These are phyloP conservation scores for Dreissena rostriformis DNA, from an alignment of 1,140 invertebrate genomes.

Conservation along the genomic window DNA sequence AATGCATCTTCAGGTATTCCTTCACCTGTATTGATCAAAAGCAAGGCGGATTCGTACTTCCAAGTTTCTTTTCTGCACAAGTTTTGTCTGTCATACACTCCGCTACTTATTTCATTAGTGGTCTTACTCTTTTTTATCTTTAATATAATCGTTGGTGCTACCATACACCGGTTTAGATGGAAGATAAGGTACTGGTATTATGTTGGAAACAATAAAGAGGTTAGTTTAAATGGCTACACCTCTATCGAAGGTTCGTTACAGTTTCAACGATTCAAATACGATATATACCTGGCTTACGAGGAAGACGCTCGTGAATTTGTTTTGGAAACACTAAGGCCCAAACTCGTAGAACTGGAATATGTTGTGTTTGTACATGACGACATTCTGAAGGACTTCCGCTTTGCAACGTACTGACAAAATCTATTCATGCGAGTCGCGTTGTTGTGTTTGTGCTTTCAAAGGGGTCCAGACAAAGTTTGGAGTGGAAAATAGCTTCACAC, in stretches of 20 bases:
- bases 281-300: not conserved
- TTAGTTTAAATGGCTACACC: not conserved
- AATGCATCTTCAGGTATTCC: not conserved
- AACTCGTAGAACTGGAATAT: not conserved
- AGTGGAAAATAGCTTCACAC: not conserved
- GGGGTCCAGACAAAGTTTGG: not conserved
- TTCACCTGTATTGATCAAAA: not conserved
- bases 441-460: slow-evolving; percentile 8
- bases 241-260: not conserved
- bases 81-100: slow-evolving; percentile 4
- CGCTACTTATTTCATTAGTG: not conserved
- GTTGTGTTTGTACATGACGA: slow-evolving; percentile 1
- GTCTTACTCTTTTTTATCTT: not conserved
- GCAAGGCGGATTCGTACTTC: not conserved
- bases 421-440: not conserved
- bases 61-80: not conserved
- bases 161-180: slow-evolving; percentile 13
- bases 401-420: not conserved
- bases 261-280: not conserved
- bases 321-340: not conserved
- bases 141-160: slow-evolving; percentile 9
- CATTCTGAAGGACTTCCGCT: not conserved
- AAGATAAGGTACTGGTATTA: slow-evolving; percentile 30
- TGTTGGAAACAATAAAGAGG: not conserved
- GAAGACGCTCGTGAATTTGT: slow-evolving; percentile 6